Evolutionary conservation across 2,797 vertebrate genomes (phyloP), one percentile per base, ranked within the genome.

Genomic region (Steatocranus sp.): DNA sequence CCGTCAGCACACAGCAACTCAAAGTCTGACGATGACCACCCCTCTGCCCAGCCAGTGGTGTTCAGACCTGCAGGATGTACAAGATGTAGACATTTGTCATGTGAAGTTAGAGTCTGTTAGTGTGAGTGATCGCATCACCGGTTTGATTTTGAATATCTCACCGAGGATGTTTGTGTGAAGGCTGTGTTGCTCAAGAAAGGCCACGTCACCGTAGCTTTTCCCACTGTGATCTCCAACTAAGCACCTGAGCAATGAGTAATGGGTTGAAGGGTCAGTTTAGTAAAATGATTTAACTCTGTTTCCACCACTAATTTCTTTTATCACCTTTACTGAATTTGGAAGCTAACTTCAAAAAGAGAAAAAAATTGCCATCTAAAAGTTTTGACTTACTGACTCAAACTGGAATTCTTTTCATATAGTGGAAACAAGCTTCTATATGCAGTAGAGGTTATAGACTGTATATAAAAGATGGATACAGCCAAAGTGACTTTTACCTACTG

Each of bases 191-290:
- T 98, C 97, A 43, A 98, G 92, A 82, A 98, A 98, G 75, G 97
- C 97, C 63, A 98, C 97, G 27, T 98, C 97, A 17, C 97, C 98
- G 1, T 96, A 97, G 90, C 96, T 98, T 92, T 96, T 98, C 53
- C 97, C 97, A 80, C 90, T 97, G 66, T 91, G 92, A 91, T 98
- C 97, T 88, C 98, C 98, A 87, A 98, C 95, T 54, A 98, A 93
- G 86, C 98, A 98, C 88, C 98, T 97, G n/a, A 38, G 75, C 11
- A 11, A 76, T 6, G 3, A 58, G 36, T 6, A 6, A 23, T 17
- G 5, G 4, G 20, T 77, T 49, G 30, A 79, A 80, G 9, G 15
- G 6, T 63, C 58, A 54, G n/a, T 49, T 83, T 25, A 76, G 6
- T 2, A 14, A 79, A 86, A 66, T 43, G 4, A 27, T 14, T 25